Conservation (phyloP, 2,888 invertebrate genomes). For the Xylota sylvarum region DNA sequence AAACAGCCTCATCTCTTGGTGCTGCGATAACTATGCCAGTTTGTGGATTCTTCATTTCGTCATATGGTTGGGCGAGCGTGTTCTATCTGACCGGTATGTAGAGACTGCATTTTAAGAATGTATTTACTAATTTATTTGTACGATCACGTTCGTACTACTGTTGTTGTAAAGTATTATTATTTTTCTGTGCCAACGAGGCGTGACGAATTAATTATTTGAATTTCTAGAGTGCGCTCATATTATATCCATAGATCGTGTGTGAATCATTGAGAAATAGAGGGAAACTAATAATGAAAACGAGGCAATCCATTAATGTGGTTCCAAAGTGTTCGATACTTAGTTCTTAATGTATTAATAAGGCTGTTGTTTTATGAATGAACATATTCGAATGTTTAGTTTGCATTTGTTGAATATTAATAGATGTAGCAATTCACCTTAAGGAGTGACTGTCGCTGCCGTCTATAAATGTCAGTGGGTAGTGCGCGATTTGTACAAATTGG, state of each 20-base stretch:
- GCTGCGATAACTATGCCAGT: conserved; percentile 96
- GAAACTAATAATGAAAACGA: neutral
- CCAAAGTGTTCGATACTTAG: too few species aligned
- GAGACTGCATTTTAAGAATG: neutral
- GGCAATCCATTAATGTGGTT: neutral
- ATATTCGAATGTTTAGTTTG: neutral
- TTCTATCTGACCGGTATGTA: conserved; percentile 92
- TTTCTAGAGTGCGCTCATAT: conserved; percentile 2
- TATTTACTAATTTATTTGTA: conserved; percentile 19
- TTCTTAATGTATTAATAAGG: neutral
- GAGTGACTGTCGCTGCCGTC: neutral
- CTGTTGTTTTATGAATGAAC: conserved; percentile 19
- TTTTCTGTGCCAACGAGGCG: conserved; percentile 5
- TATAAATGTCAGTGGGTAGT: too few species aligned
- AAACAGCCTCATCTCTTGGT: conserved; percentile 93
- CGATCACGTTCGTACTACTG: conserved; percentile 25
- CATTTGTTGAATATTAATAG: neutral
- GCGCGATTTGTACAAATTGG: neutral
- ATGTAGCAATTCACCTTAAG: neutral
- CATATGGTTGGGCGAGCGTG: conserved; percentile 94
- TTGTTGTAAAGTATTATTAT: neutral
- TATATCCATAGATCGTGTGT: neutral
- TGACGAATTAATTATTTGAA: conserved; percentile 31
- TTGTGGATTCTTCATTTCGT: conserved; percentile 92
- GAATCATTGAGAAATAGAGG: neutral